A percentile compares a stretch with the other conserved stretches of the same genome.
These are phyloP conservation scores for Sylvilagus bachmani DNA, from an alignment of 2,113 vertebrate genomes.

Conservation along the genomic window DNA sequence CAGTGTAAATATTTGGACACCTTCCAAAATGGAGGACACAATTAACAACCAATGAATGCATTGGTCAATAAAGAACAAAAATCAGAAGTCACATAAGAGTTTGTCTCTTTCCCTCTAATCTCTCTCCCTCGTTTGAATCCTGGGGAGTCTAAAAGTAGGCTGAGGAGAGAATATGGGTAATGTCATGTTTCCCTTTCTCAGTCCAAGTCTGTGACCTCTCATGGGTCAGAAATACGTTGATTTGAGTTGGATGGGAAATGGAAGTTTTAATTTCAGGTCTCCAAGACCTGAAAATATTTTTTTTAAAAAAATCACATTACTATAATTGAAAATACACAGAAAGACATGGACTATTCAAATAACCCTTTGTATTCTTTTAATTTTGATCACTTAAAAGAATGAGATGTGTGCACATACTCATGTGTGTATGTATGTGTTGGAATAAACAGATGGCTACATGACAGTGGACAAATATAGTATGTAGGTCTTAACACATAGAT, in stretches of 20 bases:
- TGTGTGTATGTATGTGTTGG: background rate
- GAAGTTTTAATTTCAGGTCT: background rate
- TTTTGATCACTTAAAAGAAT: slow-evolving; percentile 20
- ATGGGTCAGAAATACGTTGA: background rate
- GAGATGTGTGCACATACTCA: background rate
- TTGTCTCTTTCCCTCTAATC: background rate
- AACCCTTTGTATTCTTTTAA: background rate
- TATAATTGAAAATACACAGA: background rate
- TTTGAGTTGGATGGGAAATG: background rate
- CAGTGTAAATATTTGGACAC: background rate
- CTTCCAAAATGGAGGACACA: background rate
- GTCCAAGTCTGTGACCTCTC: background rate
- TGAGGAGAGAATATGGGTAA: background rate
- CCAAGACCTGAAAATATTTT: background rate
- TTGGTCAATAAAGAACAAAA: background rate
- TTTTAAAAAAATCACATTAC: slow-evolving; percentile 15
- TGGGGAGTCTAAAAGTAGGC: background rate
- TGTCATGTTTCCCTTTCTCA: background rate
- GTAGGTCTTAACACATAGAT: background rate
- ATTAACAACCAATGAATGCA: background rate
- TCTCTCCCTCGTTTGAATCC: background rate
- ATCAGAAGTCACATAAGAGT: background rate
- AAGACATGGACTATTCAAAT: background rate
- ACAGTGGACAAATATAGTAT: background rate
- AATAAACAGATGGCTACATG: background rate